A percentile compares a stretch with the other conserved stretches of the same genome.
phyloP scores from a whole-genome alignment of 64 coral and sea anemone genomes.

The Montipora efflorescens region DNA sequence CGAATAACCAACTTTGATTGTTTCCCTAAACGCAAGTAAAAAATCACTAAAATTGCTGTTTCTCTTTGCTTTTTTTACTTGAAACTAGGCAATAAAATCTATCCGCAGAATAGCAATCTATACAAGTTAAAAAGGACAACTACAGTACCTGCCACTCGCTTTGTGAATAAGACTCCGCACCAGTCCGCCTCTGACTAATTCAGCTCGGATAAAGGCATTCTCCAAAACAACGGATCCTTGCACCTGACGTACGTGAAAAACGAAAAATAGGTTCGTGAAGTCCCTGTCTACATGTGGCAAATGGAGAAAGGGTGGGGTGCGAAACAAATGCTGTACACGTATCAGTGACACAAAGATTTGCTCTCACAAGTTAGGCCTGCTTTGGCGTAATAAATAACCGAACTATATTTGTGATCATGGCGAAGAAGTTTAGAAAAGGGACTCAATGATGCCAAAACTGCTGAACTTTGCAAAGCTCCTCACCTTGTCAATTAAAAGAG shows the following conservation, averaged over 20 bases:
- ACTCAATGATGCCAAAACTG: background rate
- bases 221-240: constrained; percentile 25
- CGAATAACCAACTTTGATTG: constrained; percentile 72
- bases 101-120: background rate
- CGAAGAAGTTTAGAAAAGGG: too few species aligned
- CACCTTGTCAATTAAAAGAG: constrained; percentile 40
- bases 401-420: too few species aligned
- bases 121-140: background rate
- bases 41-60: background rate
- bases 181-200: constrained; percentile 42
- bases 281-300: too few species aligned
- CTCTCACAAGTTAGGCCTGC: too few species aligned
- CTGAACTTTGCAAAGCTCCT: background rate
- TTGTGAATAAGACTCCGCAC: constrained; percentile 60
- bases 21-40: constrained; percentile 55
- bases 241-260: background rate
- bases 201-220: constrained; percentile 24
- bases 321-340: too few species aligned
- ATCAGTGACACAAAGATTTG: too few species aligned
- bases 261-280: too few species aligned
- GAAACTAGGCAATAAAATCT: too few species aligned
- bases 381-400: too few species aligned
- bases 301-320: too few species aligned
- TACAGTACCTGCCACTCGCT: constrained; percentile 28
- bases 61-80: background rate